Evolutionary conservation across 23 tunicate genomes (phyloP).

Genomic region (Diplosoma virens): DNA sequence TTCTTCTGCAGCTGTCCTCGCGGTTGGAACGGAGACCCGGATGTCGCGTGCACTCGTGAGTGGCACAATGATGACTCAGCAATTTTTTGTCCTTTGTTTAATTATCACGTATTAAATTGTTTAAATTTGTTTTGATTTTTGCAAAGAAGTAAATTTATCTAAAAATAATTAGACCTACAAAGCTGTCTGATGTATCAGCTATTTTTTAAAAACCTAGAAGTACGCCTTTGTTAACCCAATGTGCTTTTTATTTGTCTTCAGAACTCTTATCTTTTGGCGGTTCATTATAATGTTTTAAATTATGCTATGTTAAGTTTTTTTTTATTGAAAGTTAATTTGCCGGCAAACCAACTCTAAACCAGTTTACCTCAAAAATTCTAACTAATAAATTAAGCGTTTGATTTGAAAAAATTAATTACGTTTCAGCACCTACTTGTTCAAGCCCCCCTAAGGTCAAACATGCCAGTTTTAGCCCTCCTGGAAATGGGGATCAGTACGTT

Average conservation of each 20-base stretch:
- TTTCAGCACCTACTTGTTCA: constrained; percentile 15
- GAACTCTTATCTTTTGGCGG: background rate
- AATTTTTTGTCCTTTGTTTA: background rate
- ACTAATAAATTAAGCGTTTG: background rate
- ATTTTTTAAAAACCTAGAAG: too few species aligned
- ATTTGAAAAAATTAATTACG: background rate
- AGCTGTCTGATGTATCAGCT: too few species aligned
- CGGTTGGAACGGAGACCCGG: constrained; percentile 36
- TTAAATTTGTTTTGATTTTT: background rate
- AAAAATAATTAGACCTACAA: too few species aligned
- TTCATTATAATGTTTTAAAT: background rate
- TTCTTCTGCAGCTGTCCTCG: constrained; percentile 22
- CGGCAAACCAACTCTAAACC: background rate
- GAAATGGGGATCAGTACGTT: background rate
- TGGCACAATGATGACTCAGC: background rate
- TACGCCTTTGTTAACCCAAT: too few species aligned
- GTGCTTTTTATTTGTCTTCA: too few species aligned
- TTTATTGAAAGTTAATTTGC: background rate
- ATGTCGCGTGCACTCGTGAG: constrained; percentile 2
- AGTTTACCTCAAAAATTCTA: background rate
- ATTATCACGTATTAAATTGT: background rate
- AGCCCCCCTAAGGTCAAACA: background rate
- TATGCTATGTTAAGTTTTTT: background rate
- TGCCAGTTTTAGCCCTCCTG: background rate
- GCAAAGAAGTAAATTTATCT: background rate